phyloP scores from a whole-genome alignment of 2,113 vertebrate species.

The Boulengeromyrus knoepffleri region DNA sequence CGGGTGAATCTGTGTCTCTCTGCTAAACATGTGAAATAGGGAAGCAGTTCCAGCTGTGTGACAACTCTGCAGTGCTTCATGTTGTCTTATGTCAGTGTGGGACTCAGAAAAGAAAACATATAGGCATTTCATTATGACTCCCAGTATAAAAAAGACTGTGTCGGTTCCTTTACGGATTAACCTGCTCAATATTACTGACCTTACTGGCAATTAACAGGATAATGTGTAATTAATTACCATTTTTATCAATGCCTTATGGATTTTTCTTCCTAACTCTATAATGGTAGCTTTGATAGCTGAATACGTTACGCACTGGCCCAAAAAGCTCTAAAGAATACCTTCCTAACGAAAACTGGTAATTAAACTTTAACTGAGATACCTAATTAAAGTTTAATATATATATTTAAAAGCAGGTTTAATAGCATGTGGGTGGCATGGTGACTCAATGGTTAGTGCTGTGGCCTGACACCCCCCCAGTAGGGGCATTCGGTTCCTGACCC shows the following conservation, averaged over 20 bases:
- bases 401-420: neutral
- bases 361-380: neutral
- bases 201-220: slow-evolving; percentile 1
- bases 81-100: neutral
- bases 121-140: neutral
- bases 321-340: neutral
- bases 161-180: neutral
- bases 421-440: neutral
- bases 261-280: neutral
- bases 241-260: neutral
- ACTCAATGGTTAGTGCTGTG: neutral
- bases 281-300: neutral
- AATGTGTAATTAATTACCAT: slow-evolving; percentile 1
- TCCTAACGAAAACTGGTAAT: neutral
- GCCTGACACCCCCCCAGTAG: neutral
- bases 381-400: neutral
- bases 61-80: neutral
- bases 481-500: neutral
- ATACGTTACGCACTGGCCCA: neutral
- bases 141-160: slow-evolving; percentile 16
- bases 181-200: slow-evolving; percentile 2
- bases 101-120: neutral
- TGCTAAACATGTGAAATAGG: slow-evolving; percentile 8
- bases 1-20: neutral
- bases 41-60: neutral